Base-by-base conservation (phyloP, 2,888 invertebrate genomes). In the Dimorphilus gyrociliatus region DNA sequence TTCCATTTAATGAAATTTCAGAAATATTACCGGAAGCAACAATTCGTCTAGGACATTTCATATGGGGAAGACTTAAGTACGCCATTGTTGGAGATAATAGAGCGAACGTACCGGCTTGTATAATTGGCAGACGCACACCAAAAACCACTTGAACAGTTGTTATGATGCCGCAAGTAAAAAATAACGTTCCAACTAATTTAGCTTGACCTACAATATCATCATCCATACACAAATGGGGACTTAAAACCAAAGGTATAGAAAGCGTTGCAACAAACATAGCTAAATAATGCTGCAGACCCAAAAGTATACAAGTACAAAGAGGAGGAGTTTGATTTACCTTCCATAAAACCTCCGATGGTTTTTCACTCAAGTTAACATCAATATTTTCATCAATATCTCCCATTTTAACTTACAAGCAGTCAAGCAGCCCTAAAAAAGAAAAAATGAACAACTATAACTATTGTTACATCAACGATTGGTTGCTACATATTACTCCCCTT, bases 261-360 rank as follows among this genome's bases (percentile, higher is more conserved):
- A 82, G 76, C 19, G 81, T 80, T 0, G 52, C 47, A 1, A 81
- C 80, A 36, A 81, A 78, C 76, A 81, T 81, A 1, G 80, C 81
- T 26, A 54, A 37, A 34, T 53, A 54, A 17, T 55, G 53, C 54
- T 57, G 46, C 6, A 45, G 44, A n/a, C 8, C 16, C 16, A 37
- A 15, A 21, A 21, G n/a, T 10, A 21, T 21, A 21, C 10, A 8
- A 10, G n/a, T 21, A 12, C 10, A 21, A 10, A 21, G n/a, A 10
- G 21, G 21, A 12, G 21, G 21, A 10, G 10, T 21, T 21, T 21
- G 10, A 21, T 21, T n/a, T 8, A 21, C 21, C 8, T 8, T 21
- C 10, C n/a, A 21, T 21, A 21, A 21, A 12, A 21, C n/a, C 8
- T 21, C 21, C n/a, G 10, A 10, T 10, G n/a, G 10, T 10, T 21